Conservation (phyloP, 2,888 invertebrate species). For the Brachypterus glaber region DNA sequence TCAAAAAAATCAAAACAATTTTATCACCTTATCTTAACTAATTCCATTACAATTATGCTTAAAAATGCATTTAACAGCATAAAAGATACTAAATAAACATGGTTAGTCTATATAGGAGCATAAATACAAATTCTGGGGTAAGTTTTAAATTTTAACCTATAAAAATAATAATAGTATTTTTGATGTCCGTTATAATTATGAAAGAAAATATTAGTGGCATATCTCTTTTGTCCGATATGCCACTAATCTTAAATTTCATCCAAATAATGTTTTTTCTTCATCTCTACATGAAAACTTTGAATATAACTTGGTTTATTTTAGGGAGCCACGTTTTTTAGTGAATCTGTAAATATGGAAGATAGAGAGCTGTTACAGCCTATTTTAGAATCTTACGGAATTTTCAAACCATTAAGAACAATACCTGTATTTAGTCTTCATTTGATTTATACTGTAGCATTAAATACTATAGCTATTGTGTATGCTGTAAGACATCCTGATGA, state of each 20-base stretch:
- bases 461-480: conserved; percentile 35
- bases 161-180: too few species aligned
- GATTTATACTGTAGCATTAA: conserved; percentile 31
- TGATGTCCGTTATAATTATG: too few species aligned
- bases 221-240: too few species aligned
- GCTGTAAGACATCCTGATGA: conserved; percentile 36
- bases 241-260: neutral
- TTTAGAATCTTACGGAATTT: conserved; percentile 36
- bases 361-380: conserved; percentile 36
- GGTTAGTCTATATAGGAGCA: conserved; percentile 33
- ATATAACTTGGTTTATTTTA: conserved; percentile 19
- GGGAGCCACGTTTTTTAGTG: conserved; percentile 41
- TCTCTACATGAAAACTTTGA: conserved; percentile 34
- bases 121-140: conserved; percentile 33
- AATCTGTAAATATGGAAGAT: conserved; percentile 38
- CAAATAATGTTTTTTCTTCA: conserved; percentile 10
- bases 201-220: too few species aligned
- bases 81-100: too few species aligned
- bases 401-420: conserved; percentile 36
- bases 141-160: too few species aligned
- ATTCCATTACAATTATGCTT: too few species aligned
- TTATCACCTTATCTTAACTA: too few species aligned
- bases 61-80: too few species aligned
- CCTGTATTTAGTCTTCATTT: conserved; percentile 33
- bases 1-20: too few species aligned